Evolutionary conservation across 2,797 vertebrate species (phyloP).

Genomic region (Rhinophrynus dorsalis): DNA sequence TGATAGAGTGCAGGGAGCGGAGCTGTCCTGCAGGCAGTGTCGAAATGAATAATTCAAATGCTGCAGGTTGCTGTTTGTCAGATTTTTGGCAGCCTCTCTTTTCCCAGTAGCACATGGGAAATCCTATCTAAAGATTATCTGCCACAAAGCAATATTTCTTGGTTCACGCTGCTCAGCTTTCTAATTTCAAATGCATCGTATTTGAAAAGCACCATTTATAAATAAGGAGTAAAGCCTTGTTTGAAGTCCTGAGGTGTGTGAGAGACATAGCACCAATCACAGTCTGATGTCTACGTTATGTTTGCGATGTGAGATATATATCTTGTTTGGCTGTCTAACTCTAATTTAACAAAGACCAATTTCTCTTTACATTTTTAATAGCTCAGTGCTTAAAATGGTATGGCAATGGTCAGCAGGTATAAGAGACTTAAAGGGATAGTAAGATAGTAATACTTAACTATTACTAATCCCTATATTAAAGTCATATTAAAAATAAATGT

Average conservation of each 20-base stretch:
- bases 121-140: constrained; percentile 48
- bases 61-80: constrained; percentile 39
- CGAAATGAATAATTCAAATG: constrained; percentile 44
- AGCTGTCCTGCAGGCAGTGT: constrained; percentile 32
- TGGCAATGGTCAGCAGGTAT: neutral
- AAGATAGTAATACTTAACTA: too few relatives aligned
- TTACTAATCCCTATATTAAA: too few relatives aligned
- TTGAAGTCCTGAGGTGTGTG: neutral
- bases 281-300: neutral
- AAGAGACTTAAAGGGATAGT: too few relatives aligned
- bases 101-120: constrained; percentile 39
- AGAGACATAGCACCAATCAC: neutral
- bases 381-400: neutral
- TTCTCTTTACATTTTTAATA: neutral
- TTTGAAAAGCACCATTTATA: constrained; percentile 34
- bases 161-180: constrained; percentile 33
- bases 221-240: constrained; percentile 28
- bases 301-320: neutral
- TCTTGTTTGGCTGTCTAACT: neutral
- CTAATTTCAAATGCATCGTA: constrained; percentile 43
- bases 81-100: constrained; percentile 21
- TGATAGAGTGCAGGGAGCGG: constrained; percentile 18
- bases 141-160: constrained; percentile 45
- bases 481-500: too few relatives aligned
- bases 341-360: neutral